These are phyloP conservation scores for Seira musarum DNA, from an alignment of 2,888 invertebrate species.

Conservation along the genomic window DNA sequence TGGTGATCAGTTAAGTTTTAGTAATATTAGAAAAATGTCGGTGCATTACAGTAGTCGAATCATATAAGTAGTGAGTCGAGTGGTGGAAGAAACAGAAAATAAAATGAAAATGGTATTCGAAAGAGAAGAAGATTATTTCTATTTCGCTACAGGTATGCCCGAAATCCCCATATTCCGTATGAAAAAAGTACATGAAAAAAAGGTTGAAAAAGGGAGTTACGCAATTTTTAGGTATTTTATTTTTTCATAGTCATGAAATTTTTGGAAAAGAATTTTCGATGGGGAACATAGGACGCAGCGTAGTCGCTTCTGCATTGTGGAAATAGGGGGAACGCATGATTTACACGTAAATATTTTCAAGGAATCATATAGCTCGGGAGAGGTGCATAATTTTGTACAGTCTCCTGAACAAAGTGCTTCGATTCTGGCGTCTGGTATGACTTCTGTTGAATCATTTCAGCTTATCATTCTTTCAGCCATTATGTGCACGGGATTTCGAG, in stretches of 20 bases:
- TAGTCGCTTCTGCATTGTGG: slow-evolving; percentile 51
- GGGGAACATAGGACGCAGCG: slow-evolving; percentile 55
- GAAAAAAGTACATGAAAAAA: not conserved
- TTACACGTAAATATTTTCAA: slow-evolving; percentile 58
- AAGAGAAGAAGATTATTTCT: not conserved
- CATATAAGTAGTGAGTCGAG: not conserved
- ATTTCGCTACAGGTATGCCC: slow-evolving; percentile 43
- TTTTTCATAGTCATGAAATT: slow-evolving; percentile 54
- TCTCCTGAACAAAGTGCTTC: slow-evolving; percentile 37
- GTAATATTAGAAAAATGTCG: slow-evolving; percentile 58
- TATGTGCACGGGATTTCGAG: slow-evolving; percentile 50
- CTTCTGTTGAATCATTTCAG: not conserved
- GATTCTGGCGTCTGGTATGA: slow-evolving; percentile 44
- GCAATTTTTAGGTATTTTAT: slow-evolving; percentile 57
- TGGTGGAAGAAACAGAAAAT: too few relatives aligned
- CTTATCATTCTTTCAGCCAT: slow-evolving; percentile 35
- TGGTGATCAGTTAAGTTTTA: slow-evolving; percentile 35
- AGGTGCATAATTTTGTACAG: slow-evolving; percentile 53
- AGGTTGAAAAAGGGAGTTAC: slow-evolving; percentile 50
- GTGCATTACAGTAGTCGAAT: slow-evolving; percentile 35
- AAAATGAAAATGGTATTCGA: not conserved
- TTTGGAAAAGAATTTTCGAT: slow-evolving; percentile 57
- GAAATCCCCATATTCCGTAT: not conserved
- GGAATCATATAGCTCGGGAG: slow-evolving; percentile 54
- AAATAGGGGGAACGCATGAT: slow-evolving; percentile 56